Conservation (phyloP, 2,113 vertebrate species). For the Camelus dromedarius region DNA sequence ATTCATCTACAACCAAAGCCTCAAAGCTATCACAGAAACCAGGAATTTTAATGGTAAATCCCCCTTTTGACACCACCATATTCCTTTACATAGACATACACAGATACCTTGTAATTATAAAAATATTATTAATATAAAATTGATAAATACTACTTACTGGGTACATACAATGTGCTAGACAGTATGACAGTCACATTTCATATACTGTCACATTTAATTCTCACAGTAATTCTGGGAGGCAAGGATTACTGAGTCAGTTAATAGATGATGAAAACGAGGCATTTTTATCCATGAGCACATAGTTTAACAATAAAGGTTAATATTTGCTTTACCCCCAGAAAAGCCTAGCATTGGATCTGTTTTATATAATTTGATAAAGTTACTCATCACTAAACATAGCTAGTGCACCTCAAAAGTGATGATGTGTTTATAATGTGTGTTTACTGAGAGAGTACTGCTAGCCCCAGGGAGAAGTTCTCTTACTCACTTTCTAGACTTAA, state of each 20-base stretch:
- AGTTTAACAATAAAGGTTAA: background rate
- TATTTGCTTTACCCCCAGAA: background rate
- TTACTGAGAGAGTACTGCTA: background rate
- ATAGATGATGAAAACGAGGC: background rate
- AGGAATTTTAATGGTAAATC: background rate
- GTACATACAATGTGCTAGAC: background rate
- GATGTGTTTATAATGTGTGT: background rate
- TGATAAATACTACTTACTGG: background rate
- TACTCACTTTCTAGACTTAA: background rate
- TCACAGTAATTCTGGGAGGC: background rate
- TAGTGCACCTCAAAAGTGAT: background rate
- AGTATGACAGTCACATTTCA: background rate
- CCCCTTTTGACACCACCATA: background rate
- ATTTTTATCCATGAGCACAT: background rate
- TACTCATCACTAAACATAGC: background rate
- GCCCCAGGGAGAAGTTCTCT: background rate
- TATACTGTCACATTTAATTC: background rate
- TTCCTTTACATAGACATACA: background rate
- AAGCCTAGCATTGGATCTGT: background rate
- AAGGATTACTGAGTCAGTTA: background rate
- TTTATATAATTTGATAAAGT: background rate
- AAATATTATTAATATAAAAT: background rate
- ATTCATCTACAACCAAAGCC: background rate
- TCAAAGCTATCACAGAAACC: background rate
- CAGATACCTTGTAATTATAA: background rate